Conservation (phyloP, 2,797 vertebrate genomes). For the Notolabrus celidotus region DNA sequence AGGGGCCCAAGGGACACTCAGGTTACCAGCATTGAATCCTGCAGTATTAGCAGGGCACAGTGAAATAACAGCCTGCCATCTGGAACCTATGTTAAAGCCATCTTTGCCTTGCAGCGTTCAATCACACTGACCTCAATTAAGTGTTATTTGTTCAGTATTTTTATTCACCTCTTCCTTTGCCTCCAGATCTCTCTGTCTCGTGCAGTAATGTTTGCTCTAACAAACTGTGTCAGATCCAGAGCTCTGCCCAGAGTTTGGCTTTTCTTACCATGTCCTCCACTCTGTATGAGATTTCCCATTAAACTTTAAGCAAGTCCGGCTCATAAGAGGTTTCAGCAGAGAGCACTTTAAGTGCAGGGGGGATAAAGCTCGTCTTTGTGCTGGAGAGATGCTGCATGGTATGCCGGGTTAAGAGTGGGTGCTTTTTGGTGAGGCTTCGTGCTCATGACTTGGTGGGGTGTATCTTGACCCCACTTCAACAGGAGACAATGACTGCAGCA, state of each 20-base stretch:
- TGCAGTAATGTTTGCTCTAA: constrained; percentile 31
- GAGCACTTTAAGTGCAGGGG: constrained; percentile 62
- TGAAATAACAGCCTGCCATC: constrained; percentile 88
- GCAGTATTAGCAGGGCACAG: constrained; percentile 85
- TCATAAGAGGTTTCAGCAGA: constrained; percentile 68
- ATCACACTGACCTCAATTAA: constrained; percentile 85
- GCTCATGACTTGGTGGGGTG: constrained; percentile 68
- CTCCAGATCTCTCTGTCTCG: constrained; percentile 49
- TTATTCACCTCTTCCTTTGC: constrained; percentile 66
- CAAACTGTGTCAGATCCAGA: constrained; percentile 47
- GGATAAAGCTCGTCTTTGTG: constrained; percentile 80
- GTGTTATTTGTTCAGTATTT: constrained; percentile 82
- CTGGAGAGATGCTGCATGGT: constrained; percentile 59
- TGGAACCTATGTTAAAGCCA: constrained; percentile 81
- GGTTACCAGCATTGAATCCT: constrained; percentile 87
- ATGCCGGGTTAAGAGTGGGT: constrained; percentile 68
- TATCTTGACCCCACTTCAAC: constrained; percentile 82
- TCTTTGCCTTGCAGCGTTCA: constrained; percentile 70
- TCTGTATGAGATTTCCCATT: constrained; percentile 60
- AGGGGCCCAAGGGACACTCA: constrained; percentile 84
- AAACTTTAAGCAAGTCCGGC: constrained; percentile 67
- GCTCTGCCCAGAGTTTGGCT: constrained; percentile 42
- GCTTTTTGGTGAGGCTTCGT: constrained; percentile 59
- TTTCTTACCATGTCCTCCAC: constrained; percentile 38
- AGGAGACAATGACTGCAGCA: constrained; percentile 76